Conservation (phyloP, 2,113 vertebrate species). For the Pan troglodytes region NHGRI_mPanTro3-v2.1_pri NC_072398.2:201134501-201135000, state of each 20-base stretch:
- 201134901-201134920: background rate
- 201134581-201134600: background rate
- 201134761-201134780: background rate
- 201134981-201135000: background rate
- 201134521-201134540: background rate
- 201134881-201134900: background rate
- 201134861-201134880: background rate
- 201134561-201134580: background rate
- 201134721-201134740: background rate
- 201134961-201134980: background rate
- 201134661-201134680: background rate
- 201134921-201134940: background rate
- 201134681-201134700: background rate
- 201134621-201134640: background rate
- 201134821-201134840: background rate
- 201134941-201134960: background rate
- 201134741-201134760: background rate
- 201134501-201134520: rapidly evolving
- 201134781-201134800: background rate
- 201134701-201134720: background rate
- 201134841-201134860: background rate
- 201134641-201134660: background rate
- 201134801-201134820: conserved; percentile 18
- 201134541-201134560: background rate
- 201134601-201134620: background rate